Percentiles rank a stretch among this genome's conserved stretches.
Conservation (phyloP, 2,888 invertebrate species). For the Oasisia sp. region DNA sequence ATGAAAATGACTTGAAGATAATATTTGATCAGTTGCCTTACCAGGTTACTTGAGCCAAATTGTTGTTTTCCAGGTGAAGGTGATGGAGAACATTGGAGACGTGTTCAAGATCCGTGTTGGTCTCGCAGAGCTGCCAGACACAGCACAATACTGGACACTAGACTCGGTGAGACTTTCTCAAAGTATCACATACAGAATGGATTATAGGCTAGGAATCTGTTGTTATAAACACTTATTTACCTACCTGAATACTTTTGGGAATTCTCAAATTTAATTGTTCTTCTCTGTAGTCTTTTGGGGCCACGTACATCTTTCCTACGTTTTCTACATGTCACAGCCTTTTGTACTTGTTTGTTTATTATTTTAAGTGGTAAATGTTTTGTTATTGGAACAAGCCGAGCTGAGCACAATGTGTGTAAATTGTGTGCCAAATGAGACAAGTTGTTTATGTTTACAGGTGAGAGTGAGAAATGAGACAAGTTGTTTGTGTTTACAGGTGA, state of each 20-base stretch:
- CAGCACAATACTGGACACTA: neutral
- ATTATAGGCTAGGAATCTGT: neutral
- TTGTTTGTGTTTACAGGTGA: no score
- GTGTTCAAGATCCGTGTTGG: slow-evolving; percentile 58
- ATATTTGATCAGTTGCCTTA: neutral
- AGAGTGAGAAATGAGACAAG: no score
- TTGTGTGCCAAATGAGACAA: no score
- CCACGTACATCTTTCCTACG: neutral
- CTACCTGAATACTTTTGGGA: neutral
- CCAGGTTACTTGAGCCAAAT: neutral
- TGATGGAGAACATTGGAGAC: slow-evolving; percentile 46
- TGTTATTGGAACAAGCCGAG: neutral
- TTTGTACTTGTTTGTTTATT: neutral
- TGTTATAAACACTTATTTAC: neutral
- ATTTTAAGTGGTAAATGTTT: no score
- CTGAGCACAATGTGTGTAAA: neutral
- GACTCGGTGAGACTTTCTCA: neutral
- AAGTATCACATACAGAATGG: neutral
- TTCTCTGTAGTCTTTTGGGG: neutral
- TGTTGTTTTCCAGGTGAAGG: slow-evolving; percentile 18
- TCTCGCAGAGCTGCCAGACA: slow-evolving; percentile 44
- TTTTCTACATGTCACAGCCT: neutral
- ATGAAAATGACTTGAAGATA: no score
- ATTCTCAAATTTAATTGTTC: neutral
- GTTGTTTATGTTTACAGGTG: no score